Evolutionary conservation across 2,797 vertebrate genomes (phyloP).

Genomic region (Valencia hispanica): DNA sequence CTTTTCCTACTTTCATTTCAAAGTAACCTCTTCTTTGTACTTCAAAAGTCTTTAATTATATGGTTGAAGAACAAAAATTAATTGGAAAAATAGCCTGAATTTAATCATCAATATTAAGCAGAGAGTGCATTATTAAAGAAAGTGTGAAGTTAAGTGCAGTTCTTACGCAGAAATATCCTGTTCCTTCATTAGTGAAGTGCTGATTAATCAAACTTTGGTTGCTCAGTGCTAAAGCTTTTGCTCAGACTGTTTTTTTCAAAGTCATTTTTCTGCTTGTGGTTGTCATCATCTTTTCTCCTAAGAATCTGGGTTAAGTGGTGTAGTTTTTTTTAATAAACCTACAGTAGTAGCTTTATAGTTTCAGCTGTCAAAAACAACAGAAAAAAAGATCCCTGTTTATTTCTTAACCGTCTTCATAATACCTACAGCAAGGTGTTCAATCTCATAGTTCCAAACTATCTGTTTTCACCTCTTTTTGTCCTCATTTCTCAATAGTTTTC

Average conservation of each 20-base stretch:
- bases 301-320: neutral
- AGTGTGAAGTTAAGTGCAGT: neutral
- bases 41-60: neutral
- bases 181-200: slow-evolving; percentile 3
- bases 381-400: neutral
- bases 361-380: neutral
- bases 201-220: neutral
- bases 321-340: neutral
- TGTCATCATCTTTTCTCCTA: neutral
- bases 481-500: neutral
- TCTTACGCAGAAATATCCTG: neutral
- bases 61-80: neutral
- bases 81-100: neutral
- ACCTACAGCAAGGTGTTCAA: neutral
- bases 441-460: neutral
- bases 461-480: neutral
- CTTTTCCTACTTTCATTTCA: neutral
- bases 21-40: neutral
- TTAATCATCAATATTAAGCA: slow-evolving; percentile 1
- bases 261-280: neutral
- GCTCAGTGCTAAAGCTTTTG: neutral
- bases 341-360: too few relatives aligned
- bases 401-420: neutral
- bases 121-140: neutral
- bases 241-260: neutral